Conservation (phyloP, 2,888 invertebrate species). For the Netelia fuscicornis region DNA sequence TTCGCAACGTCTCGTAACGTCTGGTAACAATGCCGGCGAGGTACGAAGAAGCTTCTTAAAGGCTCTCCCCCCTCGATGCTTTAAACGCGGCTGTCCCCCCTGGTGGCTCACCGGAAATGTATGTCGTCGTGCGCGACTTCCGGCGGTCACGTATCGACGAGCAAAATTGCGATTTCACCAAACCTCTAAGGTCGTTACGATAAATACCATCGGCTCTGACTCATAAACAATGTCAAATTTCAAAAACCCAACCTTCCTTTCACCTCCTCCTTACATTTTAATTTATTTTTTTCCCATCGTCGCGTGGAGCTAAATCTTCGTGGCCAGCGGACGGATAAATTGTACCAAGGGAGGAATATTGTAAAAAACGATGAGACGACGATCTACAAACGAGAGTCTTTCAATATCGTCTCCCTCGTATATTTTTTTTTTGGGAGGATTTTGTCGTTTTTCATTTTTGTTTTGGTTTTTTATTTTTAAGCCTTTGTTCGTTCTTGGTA, state of each 20-base stretch:
- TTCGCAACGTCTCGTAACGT: slow-evolving; percentile 43
- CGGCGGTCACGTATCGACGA: slow-evolving; percentile 79
- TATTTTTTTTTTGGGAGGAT: neutral
- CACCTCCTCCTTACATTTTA: no score
- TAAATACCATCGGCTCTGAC: neutral
- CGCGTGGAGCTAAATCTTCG: neutral
- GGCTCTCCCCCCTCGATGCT: neutral
- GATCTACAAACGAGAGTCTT: slow-evolving; percentile 5
- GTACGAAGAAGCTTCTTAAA: neutral
- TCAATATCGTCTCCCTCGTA: neutral
- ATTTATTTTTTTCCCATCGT: neutral
- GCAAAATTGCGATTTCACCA: slow-evolving; percentile 48
- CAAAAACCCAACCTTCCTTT: neutral
- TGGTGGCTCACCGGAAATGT: slow-evolving; percentile 75
- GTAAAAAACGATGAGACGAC: slow-evolving; percentile 17
- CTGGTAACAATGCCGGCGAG: neutral
- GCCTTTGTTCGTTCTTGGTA: slow-evolving; percentile 32
- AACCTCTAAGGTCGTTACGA: slow-evolving; percentile 3
- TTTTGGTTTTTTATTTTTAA: slow-evolving; percentile 27
- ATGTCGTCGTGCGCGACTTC: slow-evolving; percentile 78
- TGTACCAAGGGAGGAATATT: slow-evolving; percentile 27
- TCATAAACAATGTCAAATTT: neutral
- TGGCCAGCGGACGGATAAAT: neutral
- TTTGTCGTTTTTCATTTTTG: neutral
- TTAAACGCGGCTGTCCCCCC: slow-evolving; percentile 12